Conservation (phyloP, 92 coral and sea anemone species). For the Zoanthus solanderi region DNA sequence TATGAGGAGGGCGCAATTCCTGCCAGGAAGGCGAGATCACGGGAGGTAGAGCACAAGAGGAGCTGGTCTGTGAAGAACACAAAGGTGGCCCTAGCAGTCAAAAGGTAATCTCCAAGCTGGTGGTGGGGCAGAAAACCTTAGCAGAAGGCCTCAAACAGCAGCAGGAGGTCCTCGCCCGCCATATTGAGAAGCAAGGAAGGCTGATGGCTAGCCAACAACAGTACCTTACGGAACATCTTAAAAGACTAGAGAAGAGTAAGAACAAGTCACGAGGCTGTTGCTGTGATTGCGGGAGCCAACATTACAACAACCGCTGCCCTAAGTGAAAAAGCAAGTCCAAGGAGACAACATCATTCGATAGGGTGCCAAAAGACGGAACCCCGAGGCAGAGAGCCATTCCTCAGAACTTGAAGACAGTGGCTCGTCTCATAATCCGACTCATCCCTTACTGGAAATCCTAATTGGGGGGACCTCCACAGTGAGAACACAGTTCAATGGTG, state of each 20-base stretch:
- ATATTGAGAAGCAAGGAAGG: not conserved
- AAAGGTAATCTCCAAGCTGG: too few relatives aligned
- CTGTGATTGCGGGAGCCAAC: not conserved
- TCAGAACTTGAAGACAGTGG: slow-evolving; percentile 32
- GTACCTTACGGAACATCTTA: not conserved
- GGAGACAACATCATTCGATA: not conserved
- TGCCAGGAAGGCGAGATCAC: too few relatives aligned
- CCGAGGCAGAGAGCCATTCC: too few relatives aligned
- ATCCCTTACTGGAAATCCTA: not conserved
- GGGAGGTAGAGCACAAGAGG: too few relatives aligned
- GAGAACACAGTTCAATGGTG: not conserved
- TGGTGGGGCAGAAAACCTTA: too few relatives aligned
- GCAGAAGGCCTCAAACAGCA: too few relatives aligned
- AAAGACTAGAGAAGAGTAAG: not conserved
- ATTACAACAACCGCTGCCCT: not conserved
- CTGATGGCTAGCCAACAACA: not conserved
- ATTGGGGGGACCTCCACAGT: not conserved
- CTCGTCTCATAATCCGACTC: slow-evolving; percentile 7
- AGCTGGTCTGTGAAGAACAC: too few relatives aligned
- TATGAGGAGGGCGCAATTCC: too few relatives aligned
- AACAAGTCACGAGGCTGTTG: not conserved
- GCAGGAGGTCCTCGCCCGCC: too few relatives aligned
- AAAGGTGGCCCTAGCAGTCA: too few relatives aligned
- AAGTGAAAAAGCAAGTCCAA: not conserved
- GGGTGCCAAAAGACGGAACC: too few relatives aligned